Percentiles rank a stretch among this genome's conserved stretches.
Evolutionary conservation across 1,140 invertebrate genomes (phyloP).

Genomic region (Callitettix versicolor): DNA sequence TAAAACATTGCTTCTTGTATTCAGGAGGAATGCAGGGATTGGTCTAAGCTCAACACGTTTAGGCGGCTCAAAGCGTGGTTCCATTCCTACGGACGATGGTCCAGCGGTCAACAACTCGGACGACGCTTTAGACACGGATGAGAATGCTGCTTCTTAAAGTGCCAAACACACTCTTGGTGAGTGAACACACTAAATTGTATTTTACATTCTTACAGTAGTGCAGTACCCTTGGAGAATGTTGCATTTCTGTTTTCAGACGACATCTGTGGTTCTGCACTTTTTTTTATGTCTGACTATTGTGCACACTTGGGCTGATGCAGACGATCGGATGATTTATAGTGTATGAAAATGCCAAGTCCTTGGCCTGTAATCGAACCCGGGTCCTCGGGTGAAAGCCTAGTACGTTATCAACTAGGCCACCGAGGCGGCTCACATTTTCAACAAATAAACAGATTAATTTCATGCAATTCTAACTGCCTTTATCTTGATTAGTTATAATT

Average conservation of each 20-base stretch:
- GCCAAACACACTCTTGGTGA: background rate
- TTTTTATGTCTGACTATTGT: no score
- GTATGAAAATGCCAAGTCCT: no score
- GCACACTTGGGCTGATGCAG: no score
- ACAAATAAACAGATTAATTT: background rate
- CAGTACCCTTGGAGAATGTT: background rate
- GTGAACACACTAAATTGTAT: background rate
- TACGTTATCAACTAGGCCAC: no score
- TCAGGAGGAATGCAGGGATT: conserved; percentile 41
- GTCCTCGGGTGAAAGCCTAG: no score
- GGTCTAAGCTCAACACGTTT: conserved; percentile 49
- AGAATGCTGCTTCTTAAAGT: conserved; percentile 20
- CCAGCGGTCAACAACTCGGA: conserved; percentile 41
- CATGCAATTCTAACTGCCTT: background rate
- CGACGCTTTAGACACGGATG: conserved; percentile 40
- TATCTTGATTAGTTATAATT: background rate
- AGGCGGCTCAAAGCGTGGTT: conserved; percentile 51
- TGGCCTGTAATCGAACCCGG: no score
- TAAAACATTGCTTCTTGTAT: no score
- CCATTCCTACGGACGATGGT: conserved; percentile 48
- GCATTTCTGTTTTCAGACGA: no score
- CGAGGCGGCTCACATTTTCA: no score
- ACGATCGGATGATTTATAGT: no score
- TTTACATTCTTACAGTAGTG: background rate
- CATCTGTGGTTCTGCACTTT: no score